phyloP scores from a whole-genome alignment of 2,797 vertebrate species.

The Schizopygopsis pylzovi region DNA sequence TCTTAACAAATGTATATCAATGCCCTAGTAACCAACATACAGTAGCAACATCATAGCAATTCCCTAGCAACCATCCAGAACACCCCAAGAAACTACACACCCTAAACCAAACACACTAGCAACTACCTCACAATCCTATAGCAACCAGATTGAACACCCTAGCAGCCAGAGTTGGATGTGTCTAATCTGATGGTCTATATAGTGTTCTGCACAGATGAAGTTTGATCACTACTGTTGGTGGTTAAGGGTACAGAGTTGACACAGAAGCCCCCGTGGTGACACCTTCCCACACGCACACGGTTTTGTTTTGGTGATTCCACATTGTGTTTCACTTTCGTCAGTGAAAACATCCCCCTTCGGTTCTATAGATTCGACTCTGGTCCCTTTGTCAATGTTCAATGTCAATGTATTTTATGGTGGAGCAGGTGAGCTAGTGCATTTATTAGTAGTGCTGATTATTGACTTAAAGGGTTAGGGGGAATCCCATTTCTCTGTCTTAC shows the following conservation, averaged over 20 bases:
- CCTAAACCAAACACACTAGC: not conserved
- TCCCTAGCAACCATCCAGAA: not conserved
- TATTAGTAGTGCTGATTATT: not conserved
- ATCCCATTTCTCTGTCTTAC: too few species aligned
- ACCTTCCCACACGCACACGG: not conserved
- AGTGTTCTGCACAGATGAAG: not conserved
- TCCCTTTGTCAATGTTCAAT: not conserved
- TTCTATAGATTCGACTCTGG: not conserved
- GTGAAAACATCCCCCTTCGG: not conserved
- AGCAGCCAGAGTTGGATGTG: not conserved
- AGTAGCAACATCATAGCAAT: not conserved
- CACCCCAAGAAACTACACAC: not conserved
- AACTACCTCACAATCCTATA: not conserved
- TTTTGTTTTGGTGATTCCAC: conserved; percentile 9
- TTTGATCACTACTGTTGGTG: conserved; percentile 15
- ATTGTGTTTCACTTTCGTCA: conserved; percentile 3
- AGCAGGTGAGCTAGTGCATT: not conserved
- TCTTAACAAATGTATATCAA: not conserved
- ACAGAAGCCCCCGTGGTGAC: not conserved
- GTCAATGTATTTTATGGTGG: too few species aligned
- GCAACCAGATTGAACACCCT: not conserved
- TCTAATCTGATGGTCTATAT: not conserved
- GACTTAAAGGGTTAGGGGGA: not conserved
- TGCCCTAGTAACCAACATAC: not conserved
- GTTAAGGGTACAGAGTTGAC: conserved; percentile 12